Conservation (phyloP, 2,888 invertebrate species). For the Caenorhabditis sp. region DNA sequence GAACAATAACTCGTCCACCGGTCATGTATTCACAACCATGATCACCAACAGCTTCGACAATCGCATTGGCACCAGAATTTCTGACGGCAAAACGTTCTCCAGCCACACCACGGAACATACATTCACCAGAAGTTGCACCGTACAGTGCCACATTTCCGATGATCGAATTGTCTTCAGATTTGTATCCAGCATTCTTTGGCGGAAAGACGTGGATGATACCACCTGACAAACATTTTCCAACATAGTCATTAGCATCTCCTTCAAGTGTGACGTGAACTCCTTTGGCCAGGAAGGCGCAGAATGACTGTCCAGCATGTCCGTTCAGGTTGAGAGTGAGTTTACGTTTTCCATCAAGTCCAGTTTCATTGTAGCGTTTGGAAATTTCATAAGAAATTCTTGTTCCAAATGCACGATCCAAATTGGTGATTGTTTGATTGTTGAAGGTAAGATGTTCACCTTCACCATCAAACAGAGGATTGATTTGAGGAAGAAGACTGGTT, state of each 20-base stretch:
- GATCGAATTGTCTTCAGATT: conserved; percentile 92
- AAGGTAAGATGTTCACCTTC: conserved; percentile 74
- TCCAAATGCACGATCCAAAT: conserved; percentile 90
- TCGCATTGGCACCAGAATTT: conserved; percentile 93
- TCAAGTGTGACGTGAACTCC: conserved; percentile 89
- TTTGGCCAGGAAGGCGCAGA: conserved; percentile 92
- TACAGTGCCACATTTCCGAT: conserved; percentile 97
- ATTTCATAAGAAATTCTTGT: conserved; percentile 88
- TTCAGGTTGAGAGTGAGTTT: conserved; percentile 82
- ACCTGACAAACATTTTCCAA: conserved; percentile 93
- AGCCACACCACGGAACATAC: conserved; percentile 86
- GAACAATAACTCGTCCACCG: conserved; percentile 81
- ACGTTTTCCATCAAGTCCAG: conserved; percentile 58
- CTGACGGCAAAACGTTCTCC: conserved; percentile 98
- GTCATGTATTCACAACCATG: conserved; percentile 99
- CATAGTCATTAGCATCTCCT: conserved; percentile 98
- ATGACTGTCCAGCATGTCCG: conserved; percentile 98
- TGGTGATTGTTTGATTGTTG: conserved; percentile 81
- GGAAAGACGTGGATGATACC: conserved; percentile 92
- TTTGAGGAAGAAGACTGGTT: conserved; percentile 47
- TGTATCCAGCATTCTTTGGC: conserved; percentile 81
- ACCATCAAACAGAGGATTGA: conserved; percentile 60
- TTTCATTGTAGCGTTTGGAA: conserved; percentile 65
- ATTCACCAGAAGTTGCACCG: conserved; percentile 87
- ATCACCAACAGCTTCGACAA: conserved; percentile 97